phyloP scores from a whole-genome alignment of 1,140 invertebrate genomes.

The Tigriopus japonicus region DNA sequence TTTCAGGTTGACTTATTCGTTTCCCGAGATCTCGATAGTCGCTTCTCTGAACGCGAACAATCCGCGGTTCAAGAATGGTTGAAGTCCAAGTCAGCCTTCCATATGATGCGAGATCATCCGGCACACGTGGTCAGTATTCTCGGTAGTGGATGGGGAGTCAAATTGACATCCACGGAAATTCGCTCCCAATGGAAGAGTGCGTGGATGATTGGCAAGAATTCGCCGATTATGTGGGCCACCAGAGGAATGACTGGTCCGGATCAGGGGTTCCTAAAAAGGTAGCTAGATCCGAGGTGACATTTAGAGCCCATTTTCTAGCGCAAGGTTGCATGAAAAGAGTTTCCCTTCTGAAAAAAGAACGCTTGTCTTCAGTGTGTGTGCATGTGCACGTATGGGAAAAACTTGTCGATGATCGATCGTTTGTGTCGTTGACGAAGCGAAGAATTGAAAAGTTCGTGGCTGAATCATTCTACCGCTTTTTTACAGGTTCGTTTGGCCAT shows the following conservation, averaged over 20 bases:
- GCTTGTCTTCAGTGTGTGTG: too few relatives aligned
- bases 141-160: constrained; percentile 11
- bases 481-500: constrained; percentile 4
- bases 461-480: not conserved
- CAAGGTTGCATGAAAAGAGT: too few relatives aligned
- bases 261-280: constrained; percentile 11
- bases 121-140: constrained; percentile 9
- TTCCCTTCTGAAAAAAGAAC: too few relatives aligned
- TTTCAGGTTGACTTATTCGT: constrained; percentile 6
- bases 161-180: not conserved
- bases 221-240: constrained; percentile 1
- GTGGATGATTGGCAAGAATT: not conserved
- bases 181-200: not conserved
- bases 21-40: constrained; percentile 1
- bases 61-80: constrained; percentile 14
- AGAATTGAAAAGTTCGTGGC: too few relatives aligned
- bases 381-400: too few relatives aligned
- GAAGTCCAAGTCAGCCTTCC: constrained; percentile 1
- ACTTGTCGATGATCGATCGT: too few relatives aligned
- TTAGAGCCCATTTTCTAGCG: not conserved
- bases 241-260: not conserved
- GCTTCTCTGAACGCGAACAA: constrained; percentile 7
- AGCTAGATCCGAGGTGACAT: not conserved
- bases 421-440: too few relatives aligned
- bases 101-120: constrained; percentile 16